Evolutionary conservation across 2,113 vertebrate species (phyloP).

Genomic region (Sinocyclocheilus anophthalmus): DNA sequence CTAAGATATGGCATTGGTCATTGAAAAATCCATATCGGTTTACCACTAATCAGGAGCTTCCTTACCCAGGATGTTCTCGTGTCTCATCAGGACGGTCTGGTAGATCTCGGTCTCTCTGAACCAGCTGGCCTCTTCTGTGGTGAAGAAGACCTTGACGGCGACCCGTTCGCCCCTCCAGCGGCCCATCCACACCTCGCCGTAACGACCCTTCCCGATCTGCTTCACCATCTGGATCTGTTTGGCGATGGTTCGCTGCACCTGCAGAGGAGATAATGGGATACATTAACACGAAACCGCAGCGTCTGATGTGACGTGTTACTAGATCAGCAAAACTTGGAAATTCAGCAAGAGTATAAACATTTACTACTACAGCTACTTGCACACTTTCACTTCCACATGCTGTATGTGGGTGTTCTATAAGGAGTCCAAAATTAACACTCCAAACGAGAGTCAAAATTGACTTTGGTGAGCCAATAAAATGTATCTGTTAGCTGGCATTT

Average conservation of each 20-base stretch:
- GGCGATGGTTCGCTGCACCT: slow-evolving; percentile 98
- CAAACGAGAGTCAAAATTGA: neutral
- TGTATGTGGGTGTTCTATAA: too few relatives aligned
- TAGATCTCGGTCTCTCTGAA: slow-evolving; percentile 99
- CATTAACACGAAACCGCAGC: neutral
- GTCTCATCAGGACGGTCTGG: slow-evolving; percentile 98
- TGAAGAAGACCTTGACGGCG: slow-evolving; percentile 98
- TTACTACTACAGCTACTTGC: too few relatives aligned
- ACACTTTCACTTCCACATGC: too few relatives aligned
- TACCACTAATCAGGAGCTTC: neutral
- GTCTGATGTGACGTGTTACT: neutral
- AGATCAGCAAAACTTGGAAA: neutral
- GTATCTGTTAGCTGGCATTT: neutral
- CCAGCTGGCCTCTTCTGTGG: slow-evolving; percentile 98
- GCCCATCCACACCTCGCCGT: slow-evolving; percentile 99
- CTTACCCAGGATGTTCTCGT: slow-evolving; percentile 97
- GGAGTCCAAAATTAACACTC: neutral
- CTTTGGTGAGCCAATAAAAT: neutral
- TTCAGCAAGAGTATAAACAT: too few relatives aligned
- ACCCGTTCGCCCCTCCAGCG: slow-evolving; percentile 95
- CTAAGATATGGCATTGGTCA: neutral
- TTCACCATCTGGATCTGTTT: slow-evolving; percentile 99
- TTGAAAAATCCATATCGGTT: neutral
- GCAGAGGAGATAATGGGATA: slow-evolving; percentile 31
- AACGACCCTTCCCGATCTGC: slow-evolving; percentile 97